Evolutionary conservation across 2,888 invertebrate genomes (phyloP).

Genomic region (Bugula neritina): DNA sequence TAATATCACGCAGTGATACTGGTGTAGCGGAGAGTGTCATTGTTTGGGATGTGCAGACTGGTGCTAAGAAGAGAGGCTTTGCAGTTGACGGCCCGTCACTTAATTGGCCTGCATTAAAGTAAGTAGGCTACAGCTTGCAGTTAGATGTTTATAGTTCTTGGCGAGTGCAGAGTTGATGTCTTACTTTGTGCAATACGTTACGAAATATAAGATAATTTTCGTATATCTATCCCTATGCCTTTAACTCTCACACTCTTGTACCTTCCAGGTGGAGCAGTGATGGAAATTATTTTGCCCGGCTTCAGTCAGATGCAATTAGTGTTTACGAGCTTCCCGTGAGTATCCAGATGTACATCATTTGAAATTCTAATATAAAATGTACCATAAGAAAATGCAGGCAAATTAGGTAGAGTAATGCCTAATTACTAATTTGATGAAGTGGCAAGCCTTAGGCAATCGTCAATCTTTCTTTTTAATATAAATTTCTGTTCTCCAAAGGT

Average conservation of each 20-base stretch:
- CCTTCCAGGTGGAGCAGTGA: conserved; percentile 76
- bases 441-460: too few species aligned
- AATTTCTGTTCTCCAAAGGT: too few species aligned
- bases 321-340: conserved; percentile 87
- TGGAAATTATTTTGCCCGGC: conserved; percentile 86
- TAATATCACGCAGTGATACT: conserved; percentile 62
- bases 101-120: conserved; percentile 86
- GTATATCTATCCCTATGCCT: too few species aligned
- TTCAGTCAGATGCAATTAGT: conserved; percentile 69
- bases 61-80: conserved; percentile 85
- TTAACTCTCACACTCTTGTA: too few species aligned
- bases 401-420: neutral
- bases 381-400: neutral
- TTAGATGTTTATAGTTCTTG: neutral
- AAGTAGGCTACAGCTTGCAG: conserved; percentile 32
- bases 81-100: conserved; percentile 59
- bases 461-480: too few species aligned
- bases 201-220: too few species aligned
- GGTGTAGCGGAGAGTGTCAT: conserved; percentile 65
- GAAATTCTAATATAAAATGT: neutral
- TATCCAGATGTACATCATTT: too few species aligned
- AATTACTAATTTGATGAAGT: too few species aligned
- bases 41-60: conserved; percentile 95
- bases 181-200: too few species aligned
- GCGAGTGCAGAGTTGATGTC: neutral